phyloP scores from a whole-genome alignment of 2,797 vertebrate species.

The Arnoldichthys spilopterus region DNA sequence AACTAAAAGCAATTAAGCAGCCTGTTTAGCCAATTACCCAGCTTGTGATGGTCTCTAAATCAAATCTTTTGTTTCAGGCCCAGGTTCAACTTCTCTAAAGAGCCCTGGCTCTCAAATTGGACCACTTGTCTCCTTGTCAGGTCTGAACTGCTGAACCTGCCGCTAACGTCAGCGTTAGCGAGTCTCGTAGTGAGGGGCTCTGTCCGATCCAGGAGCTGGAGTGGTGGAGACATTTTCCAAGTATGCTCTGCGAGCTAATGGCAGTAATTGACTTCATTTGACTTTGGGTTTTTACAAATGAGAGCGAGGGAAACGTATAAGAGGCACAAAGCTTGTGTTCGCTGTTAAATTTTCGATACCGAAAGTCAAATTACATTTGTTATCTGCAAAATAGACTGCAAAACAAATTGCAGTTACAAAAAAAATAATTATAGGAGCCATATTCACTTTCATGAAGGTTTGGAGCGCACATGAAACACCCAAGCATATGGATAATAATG shows the following conservation, averaged over 20 bases:
- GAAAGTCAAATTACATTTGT: slow-evolving; percentile 14
- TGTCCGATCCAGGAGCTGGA: background rate
- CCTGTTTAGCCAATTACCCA: slow-evolving; percentile 56
- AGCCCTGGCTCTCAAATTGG: slow-evolving; percentile 49
- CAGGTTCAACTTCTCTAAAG: slow-evolving; percentile 53
- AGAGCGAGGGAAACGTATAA: background rate
- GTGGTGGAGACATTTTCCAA: slow-evolving; percentile 1
- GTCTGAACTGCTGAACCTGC: slow-evolving; percentile 57
- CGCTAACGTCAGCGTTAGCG: slow-evolving; percentile 1
- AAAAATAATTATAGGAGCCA: background rate
- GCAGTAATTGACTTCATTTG: slow-evolving; percentile 1
- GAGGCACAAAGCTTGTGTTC: background rate
- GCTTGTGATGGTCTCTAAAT: slow-evolving; percentile 53
- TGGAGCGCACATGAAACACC: slow-evolving; percentile 29
- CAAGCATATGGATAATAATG: slow-evolving; percentile 47
- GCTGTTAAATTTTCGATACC: background rate
- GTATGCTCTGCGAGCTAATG: background rate
- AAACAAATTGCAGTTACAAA: slow-evolving; percentile 20
- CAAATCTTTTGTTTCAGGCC: slow-evolving; percentile 53
- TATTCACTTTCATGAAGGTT: slow-evolving; percentile 22
- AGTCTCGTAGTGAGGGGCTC: background rate
- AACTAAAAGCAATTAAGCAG: slow-evolving; percentile 58
- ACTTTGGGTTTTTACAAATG: background rate
- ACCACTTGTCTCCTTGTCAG: slow-evolving; percentile 59
- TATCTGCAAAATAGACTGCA: slow-evolving; percentile 27